phyloP scores from a whole-genome alignment of 1,140 invertebrate species.

The Temnothorax nylanderi region DNA sequence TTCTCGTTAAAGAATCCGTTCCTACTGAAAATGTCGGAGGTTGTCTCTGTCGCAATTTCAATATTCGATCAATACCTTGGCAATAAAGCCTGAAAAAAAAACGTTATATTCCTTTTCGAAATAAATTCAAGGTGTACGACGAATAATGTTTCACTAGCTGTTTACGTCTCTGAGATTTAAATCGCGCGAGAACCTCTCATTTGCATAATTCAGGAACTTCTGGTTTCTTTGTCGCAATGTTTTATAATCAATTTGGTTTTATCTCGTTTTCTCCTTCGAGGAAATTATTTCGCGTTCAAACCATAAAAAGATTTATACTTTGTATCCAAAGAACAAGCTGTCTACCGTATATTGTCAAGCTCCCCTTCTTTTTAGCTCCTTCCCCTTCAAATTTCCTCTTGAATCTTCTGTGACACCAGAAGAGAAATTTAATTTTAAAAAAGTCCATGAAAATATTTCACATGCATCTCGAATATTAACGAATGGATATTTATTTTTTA shows the following conservation, averaged over 20 bases:
- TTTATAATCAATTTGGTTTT: conserved; percentile 48
- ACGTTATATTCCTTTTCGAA: conserved; percentile 5
- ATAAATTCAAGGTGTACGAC: not conserved
- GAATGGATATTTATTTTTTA: not conserved
- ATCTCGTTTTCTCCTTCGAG: conserved; percentile 2
- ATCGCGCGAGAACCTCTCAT: conserved; percentile 9
- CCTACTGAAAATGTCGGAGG: not conserved
- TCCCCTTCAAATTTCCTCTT: not conserved
- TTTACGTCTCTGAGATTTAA: conserved; percentile 22
- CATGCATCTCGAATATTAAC: not conserved
- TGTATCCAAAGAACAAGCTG: not conserved
- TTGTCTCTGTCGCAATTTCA: not conserved
- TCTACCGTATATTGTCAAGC: not conserved
- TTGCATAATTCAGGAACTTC: conserved; percentile 30
- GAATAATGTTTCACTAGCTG: conserved; percentile 5
- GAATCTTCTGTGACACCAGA: not conserved
- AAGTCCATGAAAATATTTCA: not conserved
- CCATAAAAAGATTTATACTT: not conserved
- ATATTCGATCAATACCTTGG: conserved; percentile 18
- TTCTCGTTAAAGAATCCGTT: not conserved
- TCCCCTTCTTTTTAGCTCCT: not conserved
- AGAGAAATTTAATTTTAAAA: not conserved
- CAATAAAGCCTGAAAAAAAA: not conserved
- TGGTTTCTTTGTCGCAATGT: not conserved
- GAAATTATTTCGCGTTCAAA: conserved; percentile 26